These are phyloP conservation scores for Noturus placidus DNA, from an alignment of 2,113 vertebrate species.

Conservation along the genomic window DNA sequence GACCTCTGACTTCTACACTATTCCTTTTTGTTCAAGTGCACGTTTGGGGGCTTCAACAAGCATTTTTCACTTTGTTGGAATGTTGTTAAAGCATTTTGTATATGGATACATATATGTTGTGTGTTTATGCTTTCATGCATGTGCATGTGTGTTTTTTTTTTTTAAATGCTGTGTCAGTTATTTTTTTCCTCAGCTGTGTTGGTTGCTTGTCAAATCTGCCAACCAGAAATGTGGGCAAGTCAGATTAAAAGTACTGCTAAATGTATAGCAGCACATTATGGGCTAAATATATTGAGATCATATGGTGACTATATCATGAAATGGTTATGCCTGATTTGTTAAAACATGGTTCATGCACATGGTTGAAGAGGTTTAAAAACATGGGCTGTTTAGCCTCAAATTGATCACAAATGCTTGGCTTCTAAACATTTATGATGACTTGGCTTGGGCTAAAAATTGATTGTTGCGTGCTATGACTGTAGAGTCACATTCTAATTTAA, in stretches of 20 bases:
- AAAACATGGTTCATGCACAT: background rate
- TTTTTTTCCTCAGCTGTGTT: background rate
- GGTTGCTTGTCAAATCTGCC: background rate
- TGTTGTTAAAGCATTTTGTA: slow-evolving; percentile 3
- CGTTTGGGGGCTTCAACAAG: slow-evolving; percentile 19
- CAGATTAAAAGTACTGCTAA: background rate
- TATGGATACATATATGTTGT: background rate
- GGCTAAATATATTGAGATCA: background rate
- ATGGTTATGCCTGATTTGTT: background rate
- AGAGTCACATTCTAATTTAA: background rate
- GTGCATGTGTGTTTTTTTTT: background rate
- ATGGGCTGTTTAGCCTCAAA: background rate
- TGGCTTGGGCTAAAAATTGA: background rate
- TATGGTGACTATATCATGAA: background rate
- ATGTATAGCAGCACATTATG: background rate
- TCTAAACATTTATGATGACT: background rate
- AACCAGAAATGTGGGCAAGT: background rate
- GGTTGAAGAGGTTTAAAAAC: background rate
- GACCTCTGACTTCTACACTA: slow-evolving; percentile 7
- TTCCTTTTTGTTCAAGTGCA: slow-evolving; percentile 15
- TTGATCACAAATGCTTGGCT: background rate
- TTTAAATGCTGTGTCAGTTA: background rate
- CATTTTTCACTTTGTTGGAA: slow-evolving; percentile 19
- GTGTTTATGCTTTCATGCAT: slow-evolving; percentile 20
- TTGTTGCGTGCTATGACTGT: background rate